These are phyloP conservation scores for Campylorhamphus procurvoides DNA, from an alignment of 2,113 vertebrate genomes.

Conservation along the genomic window DNA sequence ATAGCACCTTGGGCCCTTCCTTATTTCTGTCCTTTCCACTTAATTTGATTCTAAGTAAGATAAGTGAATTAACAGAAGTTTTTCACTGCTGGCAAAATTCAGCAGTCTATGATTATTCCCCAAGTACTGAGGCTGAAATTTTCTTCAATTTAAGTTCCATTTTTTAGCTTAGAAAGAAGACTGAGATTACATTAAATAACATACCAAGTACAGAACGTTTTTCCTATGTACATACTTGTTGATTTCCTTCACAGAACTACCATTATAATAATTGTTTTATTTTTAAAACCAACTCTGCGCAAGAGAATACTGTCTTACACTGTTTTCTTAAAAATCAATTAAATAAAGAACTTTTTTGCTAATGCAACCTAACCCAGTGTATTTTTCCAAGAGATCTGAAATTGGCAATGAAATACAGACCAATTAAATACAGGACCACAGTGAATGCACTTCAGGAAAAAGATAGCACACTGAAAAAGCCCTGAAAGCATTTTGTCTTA, in stretches of 20 bases:
- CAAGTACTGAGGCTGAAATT: neutral
- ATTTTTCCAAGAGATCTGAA: neutral
- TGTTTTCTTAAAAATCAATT: neutral
- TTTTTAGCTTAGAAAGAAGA: neutral
- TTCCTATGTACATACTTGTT: neutral
- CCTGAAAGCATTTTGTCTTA: neutral
- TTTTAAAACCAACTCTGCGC: neutral
- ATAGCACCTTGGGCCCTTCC: neutral
- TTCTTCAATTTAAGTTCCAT: neutral
- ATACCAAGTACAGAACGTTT: neutral
- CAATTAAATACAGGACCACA: neutral
- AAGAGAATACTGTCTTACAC: neutral
- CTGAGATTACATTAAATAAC: neutral
- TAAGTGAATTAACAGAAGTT: neutral
- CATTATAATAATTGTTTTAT: neutral
- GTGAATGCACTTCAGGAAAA: neutral
- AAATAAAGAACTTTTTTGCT: neutral
- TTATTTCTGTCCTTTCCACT: neutral
- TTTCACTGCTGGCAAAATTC: neutral
- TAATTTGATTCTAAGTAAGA: neutral
- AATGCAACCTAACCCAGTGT: neutral
- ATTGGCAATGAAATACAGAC: neutral
- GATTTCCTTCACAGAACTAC: neutral
- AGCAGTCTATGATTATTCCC: neutral
- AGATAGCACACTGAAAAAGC: neutral